Conservation (phyloP, 35 echinoderm and acorn worm genomes). For the Lytechinus pictus region DNA sequence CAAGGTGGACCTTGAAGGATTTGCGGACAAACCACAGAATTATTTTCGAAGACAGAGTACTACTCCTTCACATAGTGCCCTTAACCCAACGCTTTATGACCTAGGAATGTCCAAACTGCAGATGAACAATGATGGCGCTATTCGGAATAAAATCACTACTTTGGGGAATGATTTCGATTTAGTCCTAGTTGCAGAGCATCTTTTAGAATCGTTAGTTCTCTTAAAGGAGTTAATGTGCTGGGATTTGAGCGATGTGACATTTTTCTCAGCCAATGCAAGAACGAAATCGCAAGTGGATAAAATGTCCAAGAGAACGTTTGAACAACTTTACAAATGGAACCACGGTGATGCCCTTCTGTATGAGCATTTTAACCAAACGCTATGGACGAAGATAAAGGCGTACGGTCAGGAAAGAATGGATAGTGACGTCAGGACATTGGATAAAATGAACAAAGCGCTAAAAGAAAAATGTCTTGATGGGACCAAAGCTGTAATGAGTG, state of each 20-base stretch:
- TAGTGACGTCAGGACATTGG: conserved; percentile 50
- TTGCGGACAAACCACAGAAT: conserved; percentile 34
- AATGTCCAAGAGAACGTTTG: conserved; percentile 36
- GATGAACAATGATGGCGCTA: not conserved
- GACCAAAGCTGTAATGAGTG: not conserved
- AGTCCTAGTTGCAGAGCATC: conserved; percentile 83
- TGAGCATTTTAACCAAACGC: conserved; percentile 78
- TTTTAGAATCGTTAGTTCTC: conserved; percentile 66
- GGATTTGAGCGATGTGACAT: conserved; percentile 66
- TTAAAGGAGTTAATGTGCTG: conserved; percentile 88
- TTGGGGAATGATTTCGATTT: conserved; percentile 67
- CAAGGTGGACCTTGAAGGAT: conserved; percentile 26
- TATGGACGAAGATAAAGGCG: conserved; percentile 67
- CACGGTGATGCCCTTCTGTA: conserved; percentile 81
- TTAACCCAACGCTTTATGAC: conserved; percentile 82
- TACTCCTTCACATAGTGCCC: conserved; percentile 22
- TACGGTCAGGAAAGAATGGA: conserved; percentile 73
- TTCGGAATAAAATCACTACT: conserved; percentile 59
- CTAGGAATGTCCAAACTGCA: conserved; percentile 49
- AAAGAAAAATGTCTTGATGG: conserved; percentile 48
- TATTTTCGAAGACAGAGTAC: not conserved
- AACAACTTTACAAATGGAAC: conserved; percentile 70
- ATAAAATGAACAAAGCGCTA: conserved; percentile 39
- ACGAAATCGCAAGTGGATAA: conserved; percentile 55
- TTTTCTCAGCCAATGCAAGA: conserved; percentile 72